phyloP scores from a whole-genome alignment of 2,113 vertebrate species.

The Thalassarche chlororhynchos region DNA sequence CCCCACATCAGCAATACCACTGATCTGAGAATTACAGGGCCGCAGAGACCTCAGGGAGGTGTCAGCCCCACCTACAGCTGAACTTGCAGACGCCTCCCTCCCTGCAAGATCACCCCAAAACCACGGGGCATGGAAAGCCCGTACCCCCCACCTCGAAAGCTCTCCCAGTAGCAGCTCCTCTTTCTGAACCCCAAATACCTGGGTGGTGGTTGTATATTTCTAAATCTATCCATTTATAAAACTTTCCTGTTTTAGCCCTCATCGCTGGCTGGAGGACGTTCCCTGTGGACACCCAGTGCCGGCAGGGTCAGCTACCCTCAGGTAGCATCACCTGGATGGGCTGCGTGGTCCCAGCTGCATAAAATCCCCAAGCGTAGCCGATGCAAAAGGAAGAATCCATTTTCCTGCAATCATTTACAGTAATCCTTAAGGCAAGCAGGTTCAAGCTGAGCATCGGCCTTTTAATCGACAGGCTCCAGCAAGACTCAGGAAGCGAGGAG shows the following conservation, averaged over 20 bases:
- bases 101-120: background rate
- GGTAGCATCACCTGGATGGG: background rate
- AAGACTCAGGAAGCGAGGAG: background rate
- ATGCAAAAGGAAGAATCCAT: background rate
- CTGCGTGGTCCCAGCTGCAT: background rate
- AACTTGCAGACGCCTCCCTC: background rate
- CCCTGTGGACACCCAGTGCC: background rate
- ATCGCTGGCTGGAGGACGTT: rapidly evolving
- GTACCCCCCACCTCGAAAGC: background rate
- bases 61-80: background rate
- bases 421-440: background rate
- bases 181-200: background rate
- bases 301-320: background rate
- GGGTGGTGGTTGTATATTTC: background rate
- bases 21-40: background rate
- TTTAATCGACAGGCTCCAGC: background rate
- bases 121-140: rapidly evolving
- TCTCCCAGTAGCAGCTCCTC: background rate
- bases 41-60: background rate
- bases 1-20: background rate
- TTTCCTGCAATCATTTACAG: background rate
- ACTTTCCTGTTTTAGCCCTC: rapidly evolving
- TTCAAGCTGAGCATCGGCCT: background rate
- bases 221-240: background rate
- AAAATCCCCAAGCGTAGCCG: rapidly evolving